These are phyloP conservation scores for Aphaenogaster rudis DNA, from an alignment of 1,140 invertebrate genomes.

Conservation along the genomic window DNA sequence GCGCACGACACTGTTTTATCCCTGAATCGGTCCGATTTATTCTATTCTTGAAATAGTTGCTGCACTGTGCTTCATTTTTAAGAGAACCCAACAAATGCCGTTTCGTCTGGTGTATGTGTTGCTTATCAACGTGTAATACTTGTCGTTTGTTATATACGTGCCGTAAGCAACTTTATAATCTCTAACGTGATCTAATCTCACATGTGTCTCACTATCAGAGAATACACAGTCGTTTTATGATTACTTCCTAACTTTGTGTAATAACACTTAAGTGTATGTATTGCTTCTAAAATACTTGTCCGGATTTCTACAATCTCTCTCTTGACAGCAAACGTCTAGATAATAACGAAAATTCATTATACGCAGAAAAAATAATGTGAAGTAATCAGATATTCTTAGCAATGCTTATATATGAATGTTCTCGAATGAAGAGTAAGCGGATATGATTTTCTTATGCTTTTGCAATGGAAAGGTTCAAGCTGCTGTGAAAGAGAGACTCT, in stretches of 20 bases:
- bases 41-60: background rate
- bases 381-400: background rate
- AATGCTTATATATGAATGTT: background rate
- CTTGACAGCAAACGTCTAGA: background rate
- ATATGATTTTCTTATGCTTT: background rate
- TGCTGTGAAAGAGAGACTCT: background rate
- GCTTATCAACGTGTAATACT: slow-evolving; percentile 3
- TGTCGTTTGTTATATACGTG: background rate
- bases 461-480: background rate
- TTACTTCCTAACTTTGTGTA: background rate
- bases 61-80: background rate
- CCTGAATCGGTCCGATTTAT: background rate
- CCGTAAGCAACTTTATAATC: background rate
- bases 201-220: background rate
- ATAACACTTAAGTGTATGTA: background rate
- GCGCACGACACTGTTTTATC: background rate
- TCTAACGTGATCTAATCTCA: slow-evolving; percentile 13
- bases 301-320: background rate
- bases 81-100: background rate
- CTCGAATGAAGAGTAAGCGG: background rate
- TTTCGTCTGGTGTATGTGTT: background rate
- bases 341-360: background rate
- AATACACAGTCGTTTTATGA: background rate
- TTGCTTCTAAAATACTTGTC: background rate
- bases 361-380: background rate